A percentile compares a stretch with the other conserved stretches of the same genome.
phyloP scores from a whole-genome alignment of 2,888 invertebrate genomes.

The Loripinus fragilis region DNA sequence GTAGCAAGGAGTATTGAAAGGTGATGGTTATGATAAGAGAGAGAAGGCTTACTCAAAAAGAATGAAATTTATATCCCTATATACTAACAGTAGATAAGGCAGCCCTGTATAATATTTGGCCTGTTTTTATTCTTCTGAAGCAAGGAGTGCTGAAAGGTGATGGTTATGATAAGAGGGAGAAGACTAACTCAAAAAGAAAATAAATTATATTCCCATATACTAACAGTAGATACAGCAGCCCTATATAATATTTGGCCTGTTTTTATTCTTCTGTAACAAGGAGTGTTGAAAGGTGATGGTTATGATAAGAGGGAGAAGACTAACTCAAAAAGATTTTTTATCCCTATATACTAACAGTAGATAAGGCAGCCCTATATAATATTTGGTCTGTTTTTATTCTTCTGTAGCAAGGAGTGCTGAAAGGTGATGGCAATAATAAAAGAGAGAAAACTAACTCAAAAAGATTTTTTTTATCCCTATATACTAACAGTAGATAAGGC shows the following conservation, averaged over 20 bases:
- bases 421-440: no score
- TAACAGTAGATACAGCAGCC: no score
- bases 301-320: constrained; percentile 43
- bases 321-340: no score
- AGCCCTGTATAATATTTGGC: constrained; percentile 84
- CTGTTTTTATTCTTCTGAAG: constrained; percentile 27
- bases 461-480: no score
- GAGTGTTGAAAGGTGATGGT: constrained; percentile 60
- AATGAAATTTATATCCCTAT: constrained; percentile 83
- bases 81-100: no score
- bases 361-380: no score
- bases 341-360: no score
- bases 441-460: no score
- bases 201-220: constrained; percentile 85
- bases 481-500: no score
- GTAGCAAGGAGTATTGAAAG: constrained; percentile 56
- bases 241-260: constrained; percentile 83
- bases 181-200: constrained; percentile 23
- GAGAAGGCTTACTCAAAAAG: constrained; percentile 28
- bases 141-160: constrained; percentile 59
- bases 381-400: no score
- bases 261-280: constrained; percentile 41
- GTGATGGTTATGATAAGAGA: constrained; percentile 58
- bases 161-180: constrained; percentile 48
- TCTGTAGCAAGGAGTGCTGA: no score